These are phyloP conservation scores for Typhlichthys eigenmanni DNA, from an alignment of 2,797 vertebrate species.

Conservation along the genomic window DNA sequence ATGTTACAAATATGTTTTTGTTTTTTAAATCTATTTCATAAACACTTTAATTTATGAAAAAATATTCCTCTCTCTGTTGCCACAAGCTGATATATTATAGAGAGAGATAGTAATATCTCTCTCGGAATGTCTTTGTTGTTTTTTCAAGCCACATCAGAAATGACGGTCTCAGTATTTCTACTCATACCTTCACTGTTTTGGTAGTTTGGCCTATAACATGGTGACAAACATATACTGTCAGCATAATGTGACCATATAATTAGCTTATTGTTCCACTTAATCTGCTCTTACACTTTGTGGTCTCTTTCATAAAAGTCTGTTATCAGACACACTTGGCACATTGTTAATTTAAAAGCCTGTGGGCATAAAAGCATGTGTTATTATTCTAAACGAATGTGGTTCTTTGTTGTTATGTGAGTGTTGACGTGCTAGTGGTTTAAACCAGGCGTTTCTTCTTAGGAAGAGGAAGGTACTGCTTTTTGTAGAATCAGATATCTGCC, in stretches of 20 bases:
- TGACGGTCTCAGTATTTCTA: neutral
- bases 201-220: neutral
- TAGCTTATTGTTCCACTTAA: neutral
- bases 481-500: slow-evolving; percentile 12
- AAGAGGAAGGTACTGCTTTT: slow-evolving; percentile 31
- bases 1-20: neutral
- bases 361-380: neutral
- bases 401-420: neutral
- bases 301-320: slow-evolving; percentile 7
- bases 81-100: neutral
- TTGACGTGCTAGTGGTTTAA: neutral
- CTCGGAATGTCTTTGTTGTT: slow-evolving; percentile 20
- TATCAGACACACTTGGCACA: slow-evolving; percentile 7
- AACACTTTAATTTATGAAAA: slow-evolving; percentile 31
- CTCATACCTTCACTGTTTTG: slow-evolving; percentile 9
- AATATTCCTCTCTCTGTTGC: slow-evolving; percentile 24
- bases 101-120: slow-evolving; percentile 12
- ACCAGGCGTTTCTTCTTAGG: slow-evolving; percentile 21
- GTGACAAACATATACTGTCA: slow-evolving; percentile 22
- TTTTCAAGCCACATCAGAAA: slow-evolving; percentile 26
- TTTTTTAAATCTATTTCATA: too few relatives aligned
- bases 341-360: neutral
- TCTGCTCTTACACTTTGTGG: neutral
- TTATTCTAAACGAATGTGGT: neutral
- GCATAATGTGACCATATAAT: slow-evolving; percentile 22